These are phyloP conservation scores for Chromobotia macracanthus DNA, from an alignment of 2,797 vertebrate genomes.

Conservation along the genomic window DNA sequence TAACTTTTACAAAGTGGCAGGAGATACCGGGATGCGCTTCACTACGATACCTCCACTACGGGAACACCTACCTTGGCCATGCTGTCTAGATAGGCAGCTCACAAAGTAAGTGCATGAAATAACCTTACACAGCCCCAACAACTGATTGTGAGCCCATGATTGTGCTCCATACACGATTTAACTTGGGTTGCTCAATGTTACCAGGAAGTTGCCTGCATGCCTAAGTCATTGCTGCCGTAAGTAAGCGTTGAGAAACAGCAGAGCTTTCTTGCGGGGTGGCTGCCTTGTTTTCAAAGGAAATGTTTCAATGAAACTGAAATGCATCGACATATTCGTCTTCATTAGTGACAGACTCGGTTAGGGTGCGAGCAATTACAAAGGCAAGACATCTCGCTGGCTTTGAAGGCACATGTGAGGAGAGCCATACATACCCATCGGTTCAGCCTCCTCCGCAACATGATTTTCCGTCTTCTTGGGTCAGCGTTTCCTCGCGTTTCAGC, in stretches of 20 bases:
- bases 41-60: too few relatives aligned
- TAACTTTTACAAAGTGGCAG: constrained; percentile 30
- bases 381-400: neutral
- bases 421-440: constrained; percentile 75
- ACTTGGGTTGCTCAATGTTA: constrained; percentile 33
- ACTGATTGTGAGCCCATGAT: too few relatives aligned
- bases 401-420: neutral
- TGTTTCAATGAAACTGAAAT: too few relatives aligned
- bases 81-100: neutral
- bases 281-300: neutral
- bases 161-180: constrained; percentile 26
- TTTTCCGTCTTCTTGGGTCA: constrained; percentile 62
- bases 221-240: constrained; percentile 19
- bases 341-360: neutral
- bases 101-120: too few relatives aligned
- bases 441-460: constrained; percentile 78
- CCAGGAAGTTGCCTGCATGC: constrained; percentile 53
- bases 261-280: constrained; percentile 1
- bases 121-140: neutral
- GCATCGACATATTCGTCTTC: too few relatives aligned
- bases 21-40: too few relatives aligned
- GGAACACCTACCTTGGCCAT: too few relatives aligned
- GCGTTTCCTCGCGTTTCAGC: constrained; percentile 59
- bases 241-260: too few relatives aligned
- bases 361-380: neutral